Evolutionary conservation across 1,140 invertebrate species (phyloP).

Genomic region (Homalodisca vitripennis): DNA sequence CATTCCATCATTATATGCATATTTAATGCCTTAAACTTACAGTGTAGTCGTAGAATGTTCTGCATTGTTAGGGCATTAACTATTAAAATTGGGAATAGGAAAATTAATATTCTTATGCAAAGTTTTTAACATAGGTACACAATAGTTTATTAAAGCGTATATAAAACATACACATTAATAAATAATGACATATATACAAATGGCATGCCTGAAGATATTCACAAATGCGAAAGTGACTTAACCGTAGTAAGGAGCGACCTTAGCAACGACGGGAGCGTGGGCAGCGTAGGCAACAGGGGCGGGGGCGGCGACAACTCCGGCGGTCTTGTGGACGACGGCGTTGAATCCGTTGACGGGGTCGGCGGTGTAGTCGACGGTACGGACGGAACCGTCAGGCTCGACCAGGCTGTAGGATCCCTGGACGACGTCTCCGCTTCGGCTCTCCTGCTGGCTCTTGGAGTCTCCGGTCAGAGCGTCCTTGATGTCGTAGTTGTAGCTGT

Average conservation of each 20-base stretch:
- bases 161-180: too few species aligned
- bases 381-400: slow-evolving; percentile 44
- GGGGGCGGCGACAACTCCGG: slow-evolving; percentile 5
- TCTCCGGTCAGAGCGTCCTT: slow-evolving; percentile 59
- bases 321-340: slow-evolving; percentile 33
- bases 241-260: slow-evolving; percentile 43
- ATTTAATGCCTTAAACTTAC: too few species aligned
- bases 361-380: slow-evolving; percentile 41
- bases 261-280: slow-evolving; percentile 41
- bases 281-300: slow-evolving; percentile 34
- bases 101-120: too few species aligned
- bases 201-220: too few species aligned
- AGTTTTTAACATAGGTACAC: too few species aligned
- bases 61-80: too few species aligned
- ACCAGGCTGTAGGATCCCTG: slow-evolving; percentile 62
- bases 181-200: too few species aligned
- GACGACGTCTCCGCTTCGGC: slow-evolving; percentile 64
- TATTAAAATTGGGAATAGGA: too few species aligned
- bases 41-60: too few species aligned
- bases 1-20: too few species aligned
- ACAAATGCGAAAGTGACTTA: too few species aligned
- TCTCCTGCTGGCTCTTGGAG: slow-evolving; percentile 64
- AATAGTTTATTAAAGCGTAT: too few species aligned
- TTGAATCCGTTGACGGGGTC: slow-evolving; percentile 48
- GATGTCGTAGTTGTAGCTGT: slow-evolving; percentile 55